Evolutionary conservation across 2,113 vertebrate genomes (phyloP).

Genomic region (Mobula hypostoma): DNA sequence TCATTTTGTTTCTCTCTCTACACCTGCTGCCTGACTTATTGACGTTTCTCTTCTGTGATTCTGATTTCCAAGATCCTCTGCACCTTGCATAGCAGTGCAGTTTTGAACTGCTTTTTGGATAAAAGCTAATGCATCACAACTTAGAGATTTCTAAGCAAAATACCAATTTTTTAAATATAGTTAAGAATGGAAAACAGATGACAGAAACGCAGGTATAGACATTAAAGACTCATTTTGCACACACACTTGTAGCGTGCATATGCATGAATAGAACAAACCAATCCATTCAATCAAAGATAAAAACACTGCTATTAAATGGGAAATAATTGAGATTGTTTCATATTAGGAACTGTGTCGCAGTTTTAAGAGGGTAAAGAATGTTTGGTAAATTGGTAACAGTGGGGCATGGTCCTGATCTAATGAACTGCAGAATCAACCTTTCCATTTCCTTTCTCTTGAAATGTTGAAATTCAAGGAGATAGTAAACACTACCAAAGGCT

Average conservation of each 20-base stretch:
- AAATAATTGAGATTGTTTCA: neutral
- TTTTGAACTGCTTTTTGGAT: constrained; percentile 40
- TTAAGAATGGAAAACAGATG: neutral
- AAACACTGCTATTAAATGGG: neutral
- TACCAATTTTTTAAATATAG: neutral
- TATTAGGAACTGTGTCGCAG: neutral
- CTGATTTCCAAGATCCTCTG: neutral
- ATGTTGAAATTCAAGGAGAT: neutral
- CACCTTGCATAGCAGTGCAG: constrained; percentile 17
- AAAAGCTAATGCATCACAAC: neutral
- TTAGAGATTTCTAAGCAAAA: neutral
- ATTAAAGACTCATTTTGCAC: neutral
- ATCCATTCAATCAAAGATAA: neutral
- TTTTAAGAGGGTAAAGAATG: neutral
- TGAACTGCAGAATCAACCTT: neutral
- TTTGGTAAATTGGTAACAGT: neutral
- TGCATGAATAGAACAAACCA: neutral
- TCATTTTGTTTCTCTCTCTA: neutral
- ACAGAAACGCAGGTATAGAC: neutral
- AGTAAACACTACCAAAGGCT: neutral
- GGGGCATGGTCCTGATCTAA: neutral
- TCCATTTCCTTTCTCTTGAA: neutral
- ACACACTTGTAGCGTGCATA: neutral
- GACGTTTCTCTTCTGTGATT: neutral
- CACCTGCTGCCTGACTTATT: neutral